Conservation (phyloP, 1,140 invertebrate genomes). For the Cyclargus thomasi region DNA sequence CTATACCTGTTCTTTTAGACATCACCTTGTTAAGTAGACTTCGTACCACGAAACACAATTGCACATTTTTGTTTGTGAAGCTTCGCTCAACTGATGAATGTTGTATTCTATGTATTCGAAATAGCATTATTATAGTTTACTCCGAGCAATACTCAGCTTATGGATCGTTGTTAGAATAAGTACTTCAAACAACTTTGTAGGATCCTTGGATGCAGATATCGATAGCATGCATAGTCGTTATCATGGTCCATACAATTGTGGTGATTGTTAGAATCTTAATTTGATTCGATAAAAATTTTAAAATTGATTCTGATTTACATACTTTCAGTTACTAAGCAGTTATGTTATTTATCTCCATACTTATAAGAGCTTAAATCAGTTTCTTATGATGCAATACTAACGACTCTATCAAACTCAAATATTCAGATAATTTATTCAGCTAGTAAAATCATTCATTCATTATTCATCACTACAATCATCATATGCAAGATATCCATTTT, state of each 20-base stretch:
- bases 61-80: slow-evolving; percentile 52
- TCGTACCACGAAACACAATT: slow-evolving; percentile 50
- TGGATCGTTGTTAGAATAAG: slow-evolving; percentile 24
- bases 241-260: background rate
- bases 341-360: background rate
- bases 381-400: too few relatives aligned
- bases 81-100: slow-evolving; percentile 55
- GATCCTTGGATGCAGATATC: slow-evolving; percentile 18
- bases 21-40: slow-evolving; percentile 46
- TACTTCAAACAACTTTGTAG: slow-evolving; percentile 13
- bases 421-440: background rate
- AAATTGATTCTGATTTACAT: too few relatives aligned
- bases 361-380: too few relatives aligned
- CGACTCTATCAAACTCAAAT: background rate
- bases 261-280: slow-evolving; percentile 6
- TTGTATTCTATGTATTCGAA: slow-evolving; percentile 47
- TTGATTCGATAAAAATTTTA: background rate
- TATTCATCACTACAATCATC: background rate
- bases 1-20: slow-evolving; percentile 47
- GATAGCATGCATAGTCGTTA: slow-evolving; percentile 46
- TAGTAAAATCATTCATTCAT: background rate
- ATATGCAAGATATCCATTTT: background rate
- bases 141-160: slow-evolving; percentile 21
- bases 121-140: slow-evolving; percentile 18
- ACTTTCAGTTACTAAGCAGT: background rate